Evolutionary conservation across 2,888 invertebrate species (phyloP).

Genomic region (Leptopilina drosophilae): DNA sequence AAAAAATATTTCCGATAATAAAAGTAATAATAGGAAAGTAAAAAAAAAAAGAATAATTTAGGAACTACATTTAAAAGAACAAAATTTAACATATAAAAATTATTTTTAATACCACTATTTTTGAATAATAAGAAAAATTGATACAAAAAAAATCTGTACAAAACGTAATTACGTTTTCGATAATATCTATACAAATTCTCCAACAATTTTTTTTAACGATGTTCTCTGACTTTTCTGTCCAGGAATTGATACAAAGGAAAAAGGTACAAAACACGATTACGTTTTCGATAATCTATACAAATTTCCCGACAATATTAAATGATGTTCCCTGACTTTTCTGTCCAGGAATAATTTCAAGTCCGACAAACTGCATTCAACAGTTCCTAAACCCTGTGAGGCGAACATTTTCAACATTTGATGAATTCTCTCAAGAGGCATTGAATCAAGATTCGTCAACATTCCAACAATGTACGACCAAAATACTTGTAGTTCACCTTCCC

Average conservation of each 20-base stretch:
- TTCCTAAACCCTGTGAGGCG: slow-evolving; percentile 92
- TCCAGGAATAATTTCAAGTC: slow-evolving; percentile 94
- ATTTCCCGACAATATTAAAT: slow-evolving; percentile 90
- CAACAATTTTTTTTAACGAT: slow-evolving; percentile 86
- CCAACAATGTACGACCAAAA: slow-evolving; percentile 99
- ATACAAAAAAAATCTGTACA: background rate
- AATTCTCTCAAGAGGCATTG: slow-evolving; percentile 92
- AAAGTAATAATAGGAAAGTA: too few species aligned
- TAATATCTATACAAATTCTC: slow-evolving; percentile 90
- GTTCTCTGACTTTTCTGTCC: slow-evolving; percentile 94
- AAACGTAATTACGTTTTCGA: slow-evolving; percentile 82
- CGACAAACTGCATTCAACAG: slow-evolving; percentile 91
- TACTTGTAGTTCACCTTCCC: slow-evolving; percentile 94
- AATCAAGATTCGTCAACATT: slow-evolving; percentile 96
- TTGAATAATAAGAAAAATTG: too few species aligned
- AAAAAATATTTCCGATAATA: too few species aligned
- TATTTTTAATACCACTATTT: too few species aligned
- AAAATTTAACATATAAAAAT: too few species aligned
- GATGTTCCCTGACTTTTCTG: slow-evolving; percentile 94
- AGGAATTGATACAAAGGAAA: slow-evolving; percentile 78
- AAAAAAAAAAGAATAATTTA: too few species aligned
- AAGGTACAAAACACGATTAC: slow-evolving; percentile 62
- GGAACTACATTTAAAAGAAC: too few species aligned
- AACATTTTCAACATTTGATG: slow-evolving; percentile 98
- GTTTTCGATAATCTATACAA: slow-evolving; percentile 91